Conservation (phyloP, 2,797 vertebrate species). For the Coccyzus lansbergi region DNA sequence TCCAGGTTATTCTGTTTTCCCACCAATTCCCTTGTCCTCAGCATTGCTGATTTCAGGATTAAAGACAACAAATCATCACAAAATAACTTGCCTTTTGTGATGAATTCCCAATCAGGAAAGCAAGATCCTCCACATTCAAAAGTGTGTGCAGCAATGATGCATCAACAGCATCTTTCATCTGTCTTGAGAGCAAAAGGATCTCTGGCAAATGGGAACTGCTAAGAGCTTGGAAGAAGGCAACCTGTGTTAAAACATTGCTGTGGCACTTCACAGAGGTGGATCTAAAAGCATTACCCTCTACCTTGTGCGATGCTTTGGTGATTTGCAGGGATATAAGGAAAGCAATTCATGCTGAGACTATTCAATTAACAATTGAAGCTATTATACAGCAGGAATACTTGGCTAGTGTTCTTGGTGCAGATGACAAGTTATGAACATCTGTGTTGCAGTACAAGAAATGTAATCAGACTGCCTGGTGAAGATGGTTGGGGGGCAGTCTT, state of each 20-base stretch:
- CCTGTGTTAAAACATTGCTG: not conserved
- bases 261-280: slow-evolving; percentile 19
- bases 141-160: not conserved
- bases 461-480: slow-evolving; percentile 7
- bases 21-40: not conserved
- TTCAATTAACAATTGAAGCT: not conserved
- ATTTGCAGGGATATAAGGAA: not conserved
- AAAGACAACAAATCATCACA: not conserved
- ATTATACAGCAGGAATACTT: slow-evolving; percentile 19
- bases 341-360: not conserved
- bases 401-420: slow-evolving; percentile 10
- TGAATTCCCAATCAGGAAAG: not conserved
- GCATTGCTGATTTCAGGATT: not conserved
- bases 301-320: not conserved
- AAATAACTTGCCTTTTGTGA: not conserved
- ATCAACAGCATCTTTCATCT: not conserved
- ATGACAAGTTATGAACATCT: not conserved
- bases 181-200: not conserved
- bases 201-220: not conserved
- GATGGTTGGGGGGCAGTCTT: not conserved
- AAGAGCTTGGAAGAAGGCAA: not conserved
- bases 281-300: slow-evolving; percentile 31
- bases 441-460: not conserved
- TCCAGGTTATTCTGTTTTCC: not conserved
- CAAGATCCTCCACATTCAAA: not conserved